These are phyloP conservation scores for Lacerta agilis DNA, from an alignment of 2,797 vertebrate species.

Conservation along the genomic window DNA sequence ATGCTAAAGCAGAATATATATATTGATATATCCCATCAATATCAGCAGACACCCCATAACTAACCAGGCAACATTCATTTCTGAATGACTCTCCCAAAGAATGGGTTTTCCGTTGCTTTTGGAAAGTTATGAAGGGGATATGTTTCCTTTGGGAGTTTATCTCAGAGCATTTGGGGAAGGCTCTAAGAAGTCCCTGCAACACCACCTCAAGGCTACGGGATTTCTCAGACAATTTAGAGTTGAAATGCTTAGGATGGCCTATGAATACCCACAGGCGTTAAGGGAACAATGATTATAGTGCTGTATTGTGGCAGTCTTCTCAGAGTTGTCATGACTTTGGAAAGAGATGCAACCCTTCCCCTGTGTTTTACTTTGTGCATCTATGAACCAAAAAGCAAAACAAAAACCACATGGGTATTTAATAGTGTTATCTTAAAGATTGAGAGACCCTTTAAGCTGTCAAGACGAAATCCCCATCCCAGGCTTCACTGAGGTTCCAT, in stretches of 20 bases:
- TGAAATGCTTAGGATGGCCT: slow-evolving; percentile 2
- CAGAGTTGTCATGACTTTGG: slow-evolving; percentile 41
- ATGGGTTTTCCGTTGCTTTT: background rate
- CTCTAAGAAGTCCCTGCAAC: background rate
- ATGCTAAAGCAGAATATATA: background rate
- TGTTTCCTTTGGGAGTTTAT: background rate
- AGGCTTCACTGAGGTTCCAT: slow-evolving; percentile 65
- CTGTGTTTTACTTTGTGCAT: slow-evolving; percentile 76
- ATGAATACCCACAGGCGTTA: slow-evolving; percentile 18
- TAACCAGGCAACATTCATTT: background rate
- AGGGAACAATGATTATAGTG: slow-evolving; percentile 43
- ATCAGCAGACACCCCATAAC: background rate
- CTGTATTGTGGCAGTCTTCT: slow-evolving; percentile 34
- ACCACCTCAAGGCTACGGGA: no score
- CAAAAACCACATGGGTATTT: slow-evolving; percentile 75
- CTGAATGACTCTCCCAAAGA: background rate
- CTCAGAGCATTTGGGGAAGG: background rate
- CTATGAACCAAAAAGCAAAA: slow-evolving; percentile 51
- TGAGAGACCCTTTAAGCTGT: slow-evolving; percentile 75
- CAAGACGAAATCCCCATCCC: slow-evolving; percentile 74
- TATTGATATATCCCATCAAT: background rate
- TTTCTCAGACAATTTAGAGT: background rate
- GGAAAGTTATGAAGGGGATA: background rate
- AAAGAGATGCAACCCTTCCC: slow-evolving; percentile 57
- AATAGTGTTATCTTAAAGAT: slow-evolving; percentile 79